A percentile compares a stretch with the other conserved stretches of the same genome.
Evolutionary conservation across 2,888 invertebrate genomes (phyloP).

Genomic region (Diarsia rubi): DNA sequence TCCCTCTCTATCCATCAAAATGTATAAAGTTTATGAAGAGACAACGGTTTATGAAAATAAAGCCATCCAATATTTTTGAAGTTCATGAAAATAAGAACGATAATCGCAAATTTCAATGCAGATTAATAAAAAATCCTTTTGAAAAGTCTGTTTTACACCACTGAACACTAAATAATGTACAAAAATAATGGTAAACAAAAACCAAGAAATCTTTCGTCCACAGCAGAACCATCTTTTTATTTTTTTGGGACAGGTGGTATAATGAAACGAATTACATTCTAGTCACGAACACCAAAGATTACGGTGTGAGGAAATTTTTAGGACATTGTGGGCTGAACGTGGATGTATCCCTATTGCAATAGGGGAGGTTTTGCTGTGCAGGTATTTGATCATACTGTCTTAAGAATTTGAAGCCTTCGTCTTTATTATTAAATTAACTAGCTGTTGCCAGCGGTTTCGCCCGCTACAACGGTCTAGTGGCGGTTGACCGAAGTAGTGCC

Average conservation of each 20-base stretch:
- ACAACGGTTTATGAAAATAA: too few species aligned
- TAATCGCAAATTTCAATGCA: neutral
- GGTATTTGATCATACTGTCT: constrained; percentile 7
- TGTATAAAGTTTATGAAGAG: too few species aligned
- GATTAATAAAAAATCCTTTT: neutral
- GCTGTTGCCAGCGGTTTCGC: too few species aligned
- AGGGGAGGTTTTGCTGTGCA: neutral
- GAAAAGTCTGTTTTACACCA: neutral
- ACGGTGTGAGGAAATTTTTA: constrained; percentile 25
- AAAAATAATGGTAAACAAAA: neutral
- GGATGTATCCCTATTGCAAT: neutral
- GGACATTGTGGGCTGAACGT: neutral
- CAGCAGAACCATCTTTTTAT: neutral
- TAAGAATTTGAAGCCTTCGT: neutral
- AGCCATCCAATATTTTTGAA: neutral
- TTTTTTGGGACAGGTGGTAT: constrained; percentile 27
- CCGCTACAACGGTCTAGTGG: too few species aligned
- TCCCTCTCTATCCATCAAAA: too few species aligned
- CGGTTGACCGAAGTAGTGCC: too few species aligned
- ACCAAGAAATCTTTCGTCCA: constrained; percentile 1
- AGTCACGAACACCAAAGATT: constrained; percentile 39
- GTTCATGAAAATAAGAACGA: neutral
- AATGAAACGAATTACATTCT: constrained; percentile 19
- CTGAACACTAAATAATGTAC: neutral
- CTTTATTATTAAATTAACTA: constrained; percentile 29